Base-by-base conservation (phyloP, 1,140 invertebrate species). In the Rhopalosiphum maidis region DNA sequence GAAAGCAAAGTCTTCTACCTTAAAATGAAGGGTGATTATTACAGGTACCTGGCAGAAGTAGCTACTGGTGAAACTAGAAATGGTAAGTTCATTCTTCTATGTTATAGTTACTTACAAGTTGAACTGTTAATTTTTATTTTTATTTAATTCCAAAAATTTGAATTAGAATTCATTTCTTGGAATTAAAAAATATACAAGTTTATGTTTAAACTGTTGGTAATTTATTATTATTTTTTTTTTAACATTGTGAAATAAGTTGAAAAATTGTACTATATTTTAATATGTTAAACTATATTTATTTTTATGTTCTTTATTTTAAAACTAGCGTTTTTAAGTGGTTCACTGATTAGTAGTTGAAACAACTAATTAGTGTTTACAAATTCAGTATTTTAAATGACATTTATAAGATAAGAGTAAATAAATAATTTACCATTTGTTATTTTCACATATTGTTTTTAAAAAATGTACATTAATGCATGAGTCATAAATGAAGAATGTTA, bases 21-120 rank as follows among this genome's bases (percentile, higher is more conserved):
- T 96, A 99, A 99, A 97, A 99, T 99, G 99, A 99, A 99, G 96
- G 99, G 99, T 95, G 99, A 99, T 96, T 99, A 99, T 96, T 99
- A 99, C 96, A 98, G 99, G 96, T 99, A 99, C 97, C 97, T 99
- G 95, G 99, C 99, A 95, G 99, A 99, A 97, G 99, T 99, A 95
- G 98, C 98, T 95, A 98, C 98, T 95, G 98, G 98, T 95, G 98
- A 99, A 95, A 98, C 97, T 95, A 98, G 98, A 96, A 98, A 98
- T 96, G 97, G 98, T 99, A 97, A 96, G 97, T 90, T 90, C 3
- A 77, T 88, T 88, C 6, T 46, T 85, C 30, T n/a, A 7, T 46
- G 25, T 86, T n/a, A 46, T 18, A 77, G 30, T 77, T 77, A n/a
- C n/a, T 68, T 68, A 11, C 11, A 15, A 30, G 0, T 15, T 68